These are phyloP conservation scores for Rhadinocentrus ornatus DNA, from an alignment of 2,797 vertebrate genomes.

Conservation along the genomic window DNA sequence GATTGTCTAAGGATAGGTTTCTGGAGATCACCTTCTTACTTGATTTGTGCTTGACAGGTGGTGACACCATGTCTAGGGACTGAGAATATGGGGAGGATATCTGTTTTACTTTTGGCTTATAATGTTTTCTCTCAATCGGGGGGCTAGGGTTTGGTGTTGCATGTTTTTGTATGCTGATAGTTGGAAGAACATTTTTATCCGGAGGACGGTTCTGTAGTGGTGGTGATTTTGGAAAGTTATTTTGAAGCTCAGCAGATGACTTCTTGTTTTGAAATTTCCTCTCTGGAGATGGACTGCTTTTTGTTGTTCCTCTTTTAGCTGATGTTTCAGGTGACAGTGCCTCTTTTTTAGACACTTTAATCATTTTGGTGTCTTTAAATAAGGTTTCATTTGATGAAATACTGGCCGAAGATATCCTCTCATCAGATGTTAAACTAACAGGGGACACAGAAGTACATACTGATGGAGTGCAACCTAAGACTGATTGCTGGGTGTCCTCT, in stretches of 20 bases:
- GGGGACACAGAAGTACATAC: slow-evolving; percentile 57
- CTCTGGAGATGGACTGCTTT: slow-evolving; percentile 55
- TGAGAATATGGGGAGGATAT: slow-evolving; percentile 69
- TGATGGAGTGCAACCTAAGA: slow-evolving; percentile 27
- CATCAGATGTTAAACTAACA: slow-evolving; percentile 60
- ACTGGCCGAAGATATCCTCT: slow-evolving; percentile 51
- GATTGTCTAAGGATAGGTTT: slow-evolving; percentile 65
- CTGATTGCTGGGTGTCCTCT: slow-evolving; percentile 18
- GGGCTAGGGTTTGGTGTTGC: slow-evolving; percentile 33
- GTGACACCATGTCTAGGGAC: slow-evolving; percentile 67
- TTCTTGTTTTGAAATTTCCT: slow-evolving; percentile 50
- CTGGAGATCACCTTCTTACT: slow-evolving; percentile 52
- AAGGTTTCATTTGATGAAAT: slow-evolving; percentile 55
- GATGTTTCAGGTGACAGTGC: slow-evolving; percentile 37
- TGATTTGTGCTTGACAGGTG: slow-evolving; percentile 55
- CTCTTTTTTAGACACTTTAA: slow-evolving; percentile 27
- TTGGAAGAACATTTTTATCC: slow-evolving; percentile 42
- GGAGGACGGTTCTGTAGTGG: slow-evolving; percentile 2
- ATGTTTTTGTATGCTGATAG: slow-evolving; percentile 25
- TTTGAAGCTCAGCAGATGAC: slow-evolving; percentile 17
- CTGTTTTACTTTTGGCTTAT: slow-evolving; percentile 42
- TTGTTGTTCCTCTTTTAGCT: slow-evolving; percentile 45
- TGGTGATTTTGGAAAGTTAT: slow-evolving; percentile 36
- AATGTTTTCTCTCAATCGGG: slow-evolving; percentile 48
- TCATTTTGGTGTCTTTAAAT: slow-evolving; percentile 17